phyloP scores from a whole-genome alignment of 2,113 vertebrate species.

The Etia nguti region DNA sequence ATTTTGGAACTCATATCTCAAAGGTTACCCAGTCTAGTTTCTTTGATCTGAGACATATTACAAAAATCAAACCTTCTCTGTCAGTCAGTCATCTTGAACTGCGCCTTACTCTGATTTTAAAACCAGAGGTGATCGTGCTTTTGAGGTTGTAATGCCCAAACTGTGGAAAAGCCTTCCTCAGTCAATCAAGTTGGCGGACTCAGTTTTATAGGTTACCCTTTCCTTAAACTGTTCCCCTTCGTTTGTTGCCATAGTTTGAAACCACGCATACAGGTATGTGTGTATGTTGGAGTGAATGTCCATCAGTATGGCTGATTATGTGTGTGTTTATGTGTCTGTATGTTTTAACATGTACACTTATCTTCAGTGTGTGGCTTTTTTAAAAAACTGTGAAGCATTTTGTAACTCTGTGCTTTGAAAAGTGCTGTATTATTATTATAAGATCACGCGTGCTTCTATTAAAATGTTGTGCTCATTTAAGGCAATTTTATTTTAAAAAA shows the following conservation, averaged over 20 bases:
- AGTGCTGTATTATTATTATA: not conserved
- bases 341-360: not conserved
- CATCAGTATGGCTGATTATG: not conserved
- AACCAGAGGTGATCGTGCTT: rapidly evolving
- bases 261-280: not conserved
- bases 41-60: rapidly evolving
- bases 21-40: not conserved
- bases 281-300: not conserved
- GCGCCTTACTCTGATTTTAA: not conserved
- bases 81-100: not conserved
- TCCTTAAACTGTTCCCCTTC: not conserved
- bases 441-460: not conserved
- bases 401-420: not conserved
- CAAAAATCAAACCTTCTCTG: not conserved
- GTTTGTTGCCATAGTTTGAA: not conserved
- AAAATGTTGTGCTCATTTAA: not conserved
- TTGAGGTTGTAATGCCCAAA: not conserved
- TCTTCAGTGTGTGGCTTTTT: not conserved
- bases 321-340: not conserved
- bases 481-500: not conserved
- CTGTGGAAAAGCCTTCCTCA: rapidly evolving
- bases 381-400: not conserved
- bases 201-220: rapidly evolving
- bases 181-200: not conserved
- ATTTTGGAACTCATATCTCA: rapidly evolving